Evolutionary conservation across 1,140 invertebrate genomes (phyloP).

Genomic region (Lordiphosa clarofinis): DNA sequence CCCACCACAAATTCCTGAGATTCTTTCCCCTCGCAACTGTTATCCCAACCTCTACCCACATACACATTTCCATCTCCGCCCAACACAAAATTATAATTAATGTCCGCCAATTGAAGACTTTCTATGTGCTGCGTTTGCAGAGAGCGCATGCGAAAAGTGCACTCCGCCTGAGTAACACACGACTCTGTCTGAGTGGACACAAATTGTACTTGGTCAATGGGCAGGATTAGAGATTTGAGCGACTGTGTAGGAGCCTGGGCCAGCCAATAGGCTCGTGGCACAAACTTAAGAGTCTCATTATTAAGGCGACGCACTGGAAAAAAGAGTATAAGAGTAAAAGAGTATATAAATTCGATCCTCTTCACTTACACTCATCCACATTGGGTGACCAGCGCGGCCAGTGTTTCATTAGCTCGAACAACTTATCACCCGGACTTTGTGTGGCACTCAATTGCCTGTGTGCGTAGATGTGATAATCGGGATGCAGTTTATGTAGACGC

Average conservation of each 20-base stretch:
- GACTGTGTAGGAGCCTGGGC: conserved; percentile 81
- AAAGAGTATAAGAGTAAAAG: too few species aligned
- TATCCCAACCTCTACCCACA: conserved; percentile 85
- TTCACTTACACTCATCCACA: conserved; percentile 22
- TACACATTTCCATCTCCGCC: conserved; percentile 87
- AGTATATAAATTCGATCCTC: too few species aligned
- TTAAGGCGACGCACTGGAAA: conserved; percentile 47
- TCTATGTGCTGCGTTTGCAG: conserved; percentile 84
- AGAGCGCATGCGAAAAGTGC: conserved; percentile 70
- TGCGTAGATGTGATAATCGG: conserved; percentile 83
- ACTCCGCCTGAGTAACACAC: conserved; percentile 47
- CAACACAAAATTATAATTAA: conserved; percentile 88
- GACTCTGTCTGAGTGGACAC: conserved; percentile 19
- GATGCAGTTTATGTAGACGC: conserved; percentile 80
- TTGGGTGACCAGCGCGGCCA: conserved; percentile 81
- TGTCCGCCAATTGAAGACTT: conserved; percentile 81
- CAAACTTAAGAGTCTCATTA: conserved; percentile 63
- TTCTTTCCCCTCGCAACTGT: conserved; percentile 62
- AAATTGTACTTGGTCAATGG: conserved; percentile 79
- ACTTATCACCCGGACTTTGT: conserved; percentile 83
- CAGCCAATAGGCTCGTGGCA: conserved; percentile 82
- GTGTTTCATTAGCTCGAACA: conserved; percentile 82
- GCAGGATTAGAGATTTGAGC: conserved; percentile 75
- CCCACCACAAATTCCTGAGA: conserved; percentile 30
- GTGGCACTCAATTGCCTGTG: conserved; percentile 83